A percentile compares a stretch with the other conserved stretches of the same genome.
phyloP scores from a whole-genome alignment of 2,113 vertebrate genomes.

The Lepus europaeus region DNA sequence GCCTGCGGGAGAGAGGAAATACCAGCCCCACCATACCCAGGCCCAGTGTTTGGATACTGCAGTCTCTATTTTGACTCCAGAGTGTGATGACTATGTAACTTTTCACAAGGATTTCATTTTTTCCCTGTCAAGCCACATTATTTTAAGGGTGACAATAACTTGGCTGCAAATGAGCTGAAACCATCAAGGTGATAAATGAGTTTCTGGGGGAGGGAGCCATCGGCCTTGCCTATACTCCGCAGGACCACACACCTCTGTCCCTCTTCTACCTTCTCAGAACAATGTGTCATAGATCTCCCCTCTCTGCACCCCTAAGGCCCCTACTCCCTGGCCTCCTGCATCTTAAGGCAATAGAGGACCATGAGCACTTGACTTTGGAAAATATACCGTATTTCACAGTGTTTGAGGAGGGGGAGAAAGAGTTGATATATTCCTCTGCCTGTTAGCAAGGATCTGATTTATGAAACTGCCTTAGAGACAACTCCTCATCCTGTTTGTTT shows the following conservation, averaged over 20 bases:
- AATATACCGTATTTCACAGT: constrained; percentile 75
- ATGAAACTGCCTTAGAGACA: constrained; percentile 75
- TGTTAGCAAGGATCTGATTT: constrained; percentile 75
- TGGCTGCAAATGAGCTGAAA: constrained; percentile 91
- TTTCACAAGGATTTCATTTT: constrained; percentile 89
- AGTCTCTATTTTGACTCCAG: constrained; percentile 88
- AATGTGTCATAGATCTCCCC: constrained; percentile 79
- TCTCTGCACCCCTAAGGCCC: background rate
- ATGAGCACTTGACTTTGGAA: constrained; percentile 84
- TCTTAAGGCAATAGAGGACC: constrained; percentile 76
- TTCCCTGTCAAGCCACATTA: constrained; percentile 87
- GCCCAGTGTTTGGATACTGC: constrained; percentile 84
- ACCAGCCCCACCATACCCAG: constrained; percentile 69
- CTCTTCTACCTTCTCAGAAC: constrained; percentile 82
- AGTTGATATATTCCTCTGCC: constrained; percentile 74
- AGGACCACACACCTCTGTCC: constrained; percentile 90
- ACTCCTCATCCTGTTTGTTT: constrained; percentile 58
- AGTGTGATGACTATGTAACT: constrained; percentile 86
- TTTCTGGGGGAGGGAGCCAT: constrained; percentile 86
- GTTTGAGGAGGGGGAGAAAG: constrained; percentile 35
- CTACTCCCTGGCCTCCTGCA: constrained; percentile 64
- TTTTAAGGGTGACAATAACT: constrained; percentile 92
- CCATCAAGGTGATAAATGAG: constrained; percentile 91
- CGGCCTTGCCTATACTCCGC: constrained; percentile 75
- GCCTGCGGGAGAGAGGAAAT: constrained; percentile 81